Base-by-base conservation (phyloP, 2,888 invertebrate species). In the Phrixothrix hirtus region DNA sequence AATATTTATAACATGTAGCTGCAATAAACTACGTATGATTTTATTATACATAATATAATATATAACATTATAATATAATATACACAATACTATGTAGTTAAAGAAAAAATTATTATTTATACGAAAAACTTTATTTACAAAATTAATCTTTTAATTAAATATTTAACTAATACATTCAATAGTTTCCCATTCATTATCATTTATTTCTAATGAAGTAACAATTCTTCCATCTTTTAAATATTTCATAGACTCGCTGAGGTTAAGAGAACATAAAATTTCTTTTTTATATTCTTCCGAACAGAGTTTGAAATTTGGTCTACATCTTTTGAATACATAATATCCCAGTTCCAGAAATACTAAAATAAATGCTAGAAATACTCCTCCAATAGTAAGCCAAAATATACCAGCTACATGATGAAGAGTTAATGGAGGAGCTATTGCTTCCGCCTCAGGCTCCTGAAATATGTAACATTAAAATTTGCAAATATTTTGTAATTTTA, bases 321-420 rank as follows among this genome's bases (percentile, higher is more conserved):
- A 55, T 32, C 59, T 62, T 15, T 65, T 63, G 10, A 59, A 46
- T 4, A 81, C 75, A 58, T 82, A 81, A 77, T 82, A 79, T 3
- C 81, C 64, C 66, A 87, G 82, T 73, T 92, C 91, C 12, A 85
- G 66, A 48, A 88, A 80, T 2, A 89, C 86, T 27, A 86, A 81
- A 17, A 86, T 64, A 16, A 83, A 77, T 0, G 88, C 85, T 58
- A 85, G 64, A 0, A 74, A 77, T 17, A 85, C 81, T 0, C 89
- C 89, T 1, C 80, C 81, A 0, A 82, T 81, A 1, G 90, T 79
- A 0, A 90, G 87, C 34, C 88, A 81, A 73, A 90, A 91, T 2
- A 90, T 88, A 10, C 90, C 90, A 41, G 88, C 87, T 1, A 90
- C 87, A 69, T 93, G 91, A 15, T 85, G 84, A 51, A 93, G 74